Evolutionary conservation across 1,140 invertebrate genomes (phyloP).

Genomic region (Drosophila eugracilis): DNA sequence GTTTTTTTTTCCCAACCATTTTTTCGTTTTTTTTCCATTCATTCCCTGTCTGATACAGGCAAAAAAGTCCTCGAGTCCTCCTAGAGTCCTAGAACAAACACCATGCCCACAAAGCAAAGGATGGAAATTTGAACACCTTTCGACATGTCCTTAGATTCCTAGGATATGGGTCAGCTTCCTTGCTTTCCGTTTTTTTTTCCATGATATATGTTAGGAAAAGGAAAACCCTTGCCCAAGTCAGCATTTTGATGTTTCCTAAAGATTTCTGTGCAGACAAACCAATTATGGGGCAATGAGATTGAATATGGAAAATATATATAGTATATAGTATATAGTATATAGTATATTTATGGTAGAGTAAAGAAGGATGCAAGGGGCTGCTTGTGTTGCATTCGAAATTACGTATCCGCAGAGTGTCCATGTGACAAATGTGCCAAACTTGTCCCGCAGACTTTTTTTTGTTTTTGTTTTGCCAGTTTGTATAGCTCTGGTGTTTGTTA

Average conservation of each 20-base stretch:
- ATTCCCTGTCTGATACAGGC: constrained; percentile 14
- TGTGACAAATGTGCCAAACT: constrained; percentile 73
- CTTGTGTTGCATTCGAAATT: constrained; percentile 50
- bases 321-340: too few species aligned
- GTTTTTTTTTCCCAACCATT: too few species aligned
- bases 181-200: neutral
- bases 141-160: constrained; percentile 4
- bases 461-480: too few species aligned
- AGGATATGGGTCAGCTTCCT: neutral
- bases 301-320: neutral
- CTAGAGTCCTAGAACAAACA: constrained; percentile 3
- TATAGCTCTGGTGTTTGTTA: constrained; percentile 5
- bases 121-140: neutral
- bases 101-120: constrained; percentile 4
- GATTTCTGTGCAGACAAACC: too few species aligned
- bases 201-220: neutral
- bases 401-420: constrained; percentile 22
- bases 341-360: too few species aligned
- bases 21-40: neutral
- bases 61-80: constrained; percentile 16
- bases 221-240: neutral
- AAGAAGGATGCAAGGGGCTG: neutral
- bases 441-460: constrained; percentile 28
- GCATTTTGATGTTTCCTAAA: neutral
- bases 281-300: neutral